phyloP scores from a whole-genome alignment of 1,140 invertebrate species.

The Oedothorax gibbosus region DNA sequence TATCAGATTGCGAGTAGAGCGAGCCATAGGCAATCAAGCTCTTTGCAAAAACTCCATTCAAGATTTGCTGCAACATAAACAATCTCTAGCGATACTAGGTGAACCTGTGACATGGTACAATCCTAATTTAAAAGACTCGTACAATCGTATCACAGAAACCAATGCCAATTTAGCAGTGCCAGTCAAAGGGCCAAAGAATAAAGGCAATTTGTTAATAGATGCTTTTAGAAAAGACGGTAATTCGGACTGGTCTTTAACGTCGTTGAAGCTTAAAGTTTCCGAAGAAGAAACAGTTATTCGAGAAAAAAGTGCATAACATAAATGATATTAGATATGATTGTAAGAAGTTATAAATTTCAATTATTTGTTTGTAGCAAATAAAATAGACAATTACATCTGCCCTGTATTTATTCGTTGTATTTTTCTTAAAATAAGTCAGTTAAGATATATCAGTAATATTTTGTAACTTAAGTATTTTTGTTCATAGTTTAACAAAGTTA shows the following conservation, averaged over 20 bases:
- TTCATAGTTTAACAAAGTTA: too few species aligned
- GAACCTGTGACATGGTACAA: slow-evolving; percentile 17
- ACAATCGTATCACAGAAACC: slow-evolving; percentile 10
- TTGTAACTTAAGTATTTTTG: too few species aligned
- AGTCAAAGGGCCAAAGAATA: slow-evolving; percentile 13
- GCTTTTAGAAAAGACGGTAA: background rate
- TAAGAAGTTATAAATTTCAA: too few species aligned
- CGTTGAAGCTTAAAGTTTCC: slow-evolving; percentile 70
- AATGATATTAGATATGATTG: too few species aligned
- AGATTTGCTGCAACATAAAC: background rate
- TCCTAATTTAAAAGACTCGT: background rate
- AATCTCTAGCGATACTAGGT: background rate
- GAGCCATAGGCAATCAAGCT: background rate
- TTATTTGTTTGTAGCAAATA: too few species aligned
- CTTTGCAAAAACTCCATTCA: background rate
- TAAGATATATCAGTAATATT: too few species aligned
- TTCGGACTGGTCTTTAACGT: slow-evolving; percentile 3
- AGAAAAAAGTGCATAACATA: background rate
- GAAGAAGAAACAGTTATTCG: background rate
- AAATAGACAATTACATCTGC: too few species aligned
- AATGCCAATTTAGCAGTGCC: slow-evolving; percentile 10
- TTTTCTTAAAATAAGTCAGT: too few species aligned
- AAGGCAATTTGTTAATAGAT: slow-evolving; percentile 17
- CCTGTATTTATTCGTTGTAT: too few species aligned
- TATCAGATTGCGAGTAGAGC: background rate